phyloP scores from a whole-genome alignment of 2,797 vertebrate species.

The Enoplosus armatus region DNA sequence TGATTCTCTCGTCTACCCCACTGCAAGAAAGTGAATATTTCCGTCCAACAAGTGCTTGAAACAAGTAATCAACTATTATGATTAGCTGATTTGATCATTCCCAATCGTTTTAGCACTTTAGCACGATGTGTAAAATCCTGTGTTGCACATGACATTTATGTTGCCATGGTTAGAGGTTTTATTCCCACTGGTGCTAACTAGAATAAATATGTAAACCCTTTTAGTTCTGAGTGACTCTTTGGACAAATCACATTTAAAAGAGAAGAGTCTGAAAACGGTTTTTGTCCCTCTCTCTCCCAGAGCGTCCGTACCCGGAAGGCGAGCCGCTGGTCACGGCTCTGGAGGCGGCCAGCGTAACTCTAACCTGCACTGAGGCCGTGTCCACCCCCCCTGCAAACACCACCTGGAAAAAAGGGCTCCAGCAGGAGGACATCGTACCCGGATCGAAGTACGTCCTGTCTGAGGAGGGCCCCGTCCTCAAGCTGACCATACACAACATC shows the following conservation, averaged over 20 bases:
- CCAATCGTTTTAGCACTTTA: neutral
- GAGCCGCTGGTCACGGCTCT: constrained; percentile 87
- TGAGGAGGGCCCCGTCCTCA: constrained; percentile 71
- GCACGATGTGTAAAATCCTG: neutral
- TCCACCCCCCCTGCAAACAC: constrained; percentile 80
- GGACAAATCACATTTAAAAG: neutral
- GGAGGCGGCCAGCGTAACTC: constrained; percentile 81
- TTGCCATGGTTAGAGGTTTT: neutral
- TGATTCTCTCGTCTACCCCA: too few species aligned
- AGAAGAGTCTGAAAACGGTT: neutral
- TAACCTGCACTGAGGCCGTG: constrained; percentile 85
- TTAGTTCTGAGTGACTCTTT: neutral
- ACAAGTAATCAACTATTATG: too few species aligned
- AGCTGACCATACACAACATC: constrained; percentile 90
- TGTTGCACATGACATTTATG: too few species aligned
- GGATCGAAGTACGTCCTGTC: constrained; percentile 83
- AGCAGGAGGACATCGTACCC: constrained; percentile 72
- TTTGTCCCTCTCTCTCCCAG: constrained; percentile 74
- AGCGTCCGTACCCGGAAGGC: constrained; percentile 82
- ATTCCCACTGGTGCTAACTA: neutral
- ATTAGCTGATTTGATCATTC: too few species aligned
- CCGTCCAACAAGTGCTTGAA: too few species aligned
- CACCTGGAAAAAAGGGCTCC: constrained; percentile 86
- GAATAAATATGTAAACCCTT: neutral
- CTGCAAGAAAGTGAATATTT: too few species aligned